Conservation (phyloP, 23 tunicate species). For the Trididemnum nubilum region DNA sequence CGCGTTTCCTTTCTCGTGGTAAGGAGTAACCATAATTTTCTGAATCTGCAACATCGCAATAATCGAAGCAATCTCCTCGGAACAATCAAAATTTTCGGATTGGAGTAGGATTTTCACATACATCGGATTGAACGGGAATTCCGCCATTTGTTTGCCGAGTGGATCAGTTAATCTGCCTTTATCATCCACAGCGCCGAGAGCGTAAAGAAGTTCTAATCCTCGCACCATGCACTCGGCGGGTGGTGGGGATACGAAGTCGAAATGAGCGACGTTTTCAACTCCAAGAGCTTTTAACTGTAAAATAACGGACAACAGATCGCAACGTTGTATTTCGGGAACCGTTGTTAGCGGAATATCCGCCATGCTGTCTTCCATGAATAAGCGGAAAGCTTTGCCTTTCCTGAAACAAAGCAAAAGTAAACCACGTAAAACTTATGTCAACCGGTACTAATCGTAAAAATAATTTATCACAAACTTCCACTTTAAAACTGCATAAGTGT, state of each 20-base stretch:
- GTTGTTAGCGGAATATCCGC: conserved; percentile 47
- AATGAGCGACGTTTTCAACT: conserved; percentile 77
- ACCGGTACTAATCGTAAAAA: not conserved
- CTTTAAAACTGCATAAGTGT: not conserved
- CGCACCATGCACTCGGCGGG: conserved; percentile 84
- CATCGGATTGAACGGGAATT: conserved; percentile 85
- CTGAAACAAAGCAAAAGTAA: conserved; percentile 29
- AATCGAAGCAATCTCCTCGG: conserved; percentile 74
- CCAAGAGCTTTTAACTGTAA: conserved; percentile 81
- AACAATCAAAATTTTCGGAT: conserved; percentile 70
- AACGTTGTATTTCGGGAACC: conserved; percentile 83
- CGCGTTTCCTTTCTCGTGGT: conserved; percentile 50
- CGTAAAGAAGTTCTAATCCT: conserved; percentile 68
- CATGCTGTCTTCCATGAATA: conserved; percentile 60
- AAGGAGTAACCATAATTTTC: conserved; percentile 38
- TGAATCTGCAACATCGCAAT: conserved; percentile 79
- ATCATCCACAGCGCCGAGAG: conserved; percentile 76
- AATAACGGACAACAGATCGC: conserved; percentile 56
- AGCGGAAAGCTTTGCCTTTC: conserved; percentile 73
- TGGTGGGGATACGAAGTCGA: conserved; percentile 87
- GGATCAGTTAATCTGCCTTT: conserved; percentile 53
- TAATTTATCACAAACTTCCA: not conserved
- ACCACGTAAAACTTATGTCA: too few relatives aligned
- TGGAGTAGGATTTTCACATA: conserved; percentile 74
- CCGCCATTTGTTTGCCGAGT: conserved; percentile 75